Base-by-base conservation (phyloP, 2,113 vertebrate species). In the Coregonus clupeaformis region DNA sequence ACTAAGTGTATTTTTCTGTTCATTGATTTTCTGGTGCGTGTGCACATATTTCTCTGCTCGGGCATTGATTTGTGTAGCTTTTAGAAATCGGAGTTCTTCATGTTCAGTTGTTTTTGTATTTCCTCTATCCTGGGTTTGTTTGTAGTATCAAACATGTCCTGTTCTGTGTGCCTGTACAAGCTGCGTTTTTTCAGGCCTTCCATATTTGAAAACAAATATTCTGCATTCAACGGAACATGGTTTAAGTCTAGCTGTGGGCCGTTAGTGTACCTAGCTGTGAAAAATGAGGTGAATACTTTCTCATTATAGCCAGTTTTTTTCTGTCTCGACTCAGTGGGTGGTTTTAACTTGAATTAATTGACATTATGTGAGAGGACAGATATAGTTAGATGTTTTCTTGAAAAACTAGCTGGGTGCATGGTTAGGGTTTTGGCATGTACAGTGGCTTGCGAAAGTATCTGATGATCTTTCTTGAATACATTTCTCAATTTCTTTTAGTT, bases 21-120 rank as follows among this genome's bases (percentile, higher is more conserved):
- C 87, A 92, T 90, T 90, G 91, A 92, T 93, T 93, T 90, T 83
- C 86, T 71, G 77, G 65, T 86, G 85, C 81, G 47, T 74, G 83
- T 83, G 82, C 77, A 22, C 36, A 32, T 32, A 62, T 62, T 62
- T 62, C 20, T 62, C 20, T 6, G 5, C 59, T 64, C 11, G 62
- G 24, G 9, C 25, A 29, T 30, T 29, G 62, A 25, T 64, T 64
- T 64, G 14, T 64, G 62, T 27, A 22, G 25, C 9, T 5, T 16
- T 64, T 64, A 64, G 11, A 62, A 11, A n/a, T 62, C n/a, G 0
- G 60, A 29, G 63, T 29, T 65, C 12, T 25, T 29, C 24, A 65
- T 1, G 14, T 25, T 27, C 12, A 29, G 7, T 29, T 25, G 59
- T 25, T 25, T 11, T 60, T 22, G n/a, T 9, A 24, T 52, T 65